Evolutionary conservation across 2,888 invertebrate species (phyloP).

Genomic region (Resseliella maxima): DNA sequence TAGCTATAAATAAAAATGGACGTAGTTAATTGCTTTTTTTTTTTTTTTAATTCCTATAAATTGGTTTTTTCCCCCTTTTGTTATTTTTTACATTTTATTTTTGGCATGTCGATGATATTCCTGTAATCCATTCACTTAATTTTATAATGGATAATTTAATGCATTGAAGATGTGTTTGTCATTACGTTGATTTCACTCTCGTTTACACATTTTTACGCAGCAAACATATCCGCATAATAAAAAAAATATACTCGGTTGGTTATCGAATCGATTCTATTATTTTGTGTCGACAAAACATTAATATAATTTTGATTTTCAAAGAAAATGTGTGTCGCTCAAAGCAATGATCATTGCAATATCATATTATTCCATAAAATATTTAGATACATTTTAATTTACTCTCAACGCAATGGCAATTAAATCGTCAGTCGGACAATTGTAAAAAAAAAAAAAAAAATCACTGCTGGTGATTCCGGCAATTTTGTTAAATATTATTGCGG

Average conservation of each 20-base stretch:
- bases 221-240: too few relatives aligned
- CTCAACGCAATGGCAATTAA: neutral
- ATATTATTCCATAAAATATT: too few relatives aligned
- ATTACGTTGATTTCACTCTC: neutral
- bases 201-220: neutral
- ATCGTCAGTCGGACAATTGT: neutral
- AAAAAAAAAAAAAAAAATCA: too few relatives aligned
- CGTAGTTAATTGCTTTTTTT: neutral
- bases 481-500: neutral
- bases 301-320: too few relatives aligned
- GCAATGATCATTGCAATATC: too few relatives aligned
- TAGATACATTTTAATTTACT: neutral
- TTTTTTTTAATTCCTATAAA: neutral
- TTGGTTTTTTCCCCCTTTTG: too few relatives aligned
- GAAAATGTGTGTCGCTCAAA: too few relatives aligned
- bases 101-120: conserved; percentile 5
- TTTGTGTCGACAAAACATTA: too few relatives aligned
- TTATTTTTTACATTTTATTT: neutral
- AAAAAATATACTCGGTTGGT: too few relatives aligned
- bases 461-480: neutral
- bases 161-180: too few relatives aligned
- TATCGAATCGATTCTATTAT: too few relatives aligned
- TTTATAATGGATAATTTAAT: too few relatives aligned
- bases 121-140: neutral
- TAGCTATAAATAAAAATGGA: conserved; percentile 23